Conservation (phyloP, 2,888 invertebrate species). For the Podabrus alpinus region DNA sequence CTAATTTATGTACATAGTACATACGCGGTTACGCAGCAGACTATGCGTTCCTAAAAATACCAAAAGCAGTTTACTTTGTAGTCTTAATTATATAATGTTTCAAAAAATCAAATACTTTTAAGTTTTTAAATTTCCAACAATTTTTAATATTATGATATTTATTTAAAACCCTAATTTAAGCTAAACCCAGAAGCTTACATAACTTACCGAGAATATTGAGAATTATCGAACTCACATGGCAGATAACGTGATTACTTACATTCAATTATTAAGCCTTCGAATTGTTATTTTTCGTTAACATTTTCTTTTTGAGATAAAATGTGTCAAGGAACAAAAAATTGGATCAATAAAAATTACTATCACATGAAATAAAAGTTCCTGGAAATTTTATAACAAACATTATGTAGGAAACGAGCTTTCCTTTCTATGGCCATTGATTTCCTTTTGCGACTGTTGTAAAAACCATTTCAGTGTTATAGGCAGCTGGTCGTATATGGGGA, state of each 20-base stretch:
- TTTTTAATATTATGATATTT: no score
- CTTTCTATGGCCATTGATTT: neutral
- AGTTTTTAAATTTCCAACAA: no score
- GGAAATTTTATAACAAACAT: neutral
- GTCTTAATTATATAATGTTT: no score
- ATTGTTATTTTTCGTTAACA: neutral
- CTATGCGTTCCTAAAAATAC: neutral
- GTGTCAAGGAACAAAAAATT: neutral
- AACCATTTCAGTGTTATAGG: neutral
- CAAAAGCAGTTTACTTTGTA: neutral
- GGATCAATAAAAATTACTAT: neutral
- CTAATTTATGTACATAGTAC: no score
- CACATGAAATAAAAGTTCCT: neutral
- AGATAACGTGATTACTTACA: neutral
- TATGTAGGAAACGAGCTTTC: neutral
- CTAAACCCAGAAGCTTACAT: no score
- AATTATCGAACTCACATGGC: neutral
- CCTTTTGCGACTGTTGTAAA: neutral
- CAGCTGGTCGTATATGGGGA: neutral
- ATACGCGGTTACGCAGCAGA: neutral
- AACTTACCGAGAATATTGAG: no score
- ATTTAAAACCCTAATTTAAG: no score
- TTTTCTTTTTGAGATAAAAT: neutral
- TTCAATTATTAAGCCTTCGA: neutral
- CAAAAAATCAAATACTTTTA: no score